Conservation (phyloP, 2,888 invertebrate genomes). For the Smittia sp. region DNA sequence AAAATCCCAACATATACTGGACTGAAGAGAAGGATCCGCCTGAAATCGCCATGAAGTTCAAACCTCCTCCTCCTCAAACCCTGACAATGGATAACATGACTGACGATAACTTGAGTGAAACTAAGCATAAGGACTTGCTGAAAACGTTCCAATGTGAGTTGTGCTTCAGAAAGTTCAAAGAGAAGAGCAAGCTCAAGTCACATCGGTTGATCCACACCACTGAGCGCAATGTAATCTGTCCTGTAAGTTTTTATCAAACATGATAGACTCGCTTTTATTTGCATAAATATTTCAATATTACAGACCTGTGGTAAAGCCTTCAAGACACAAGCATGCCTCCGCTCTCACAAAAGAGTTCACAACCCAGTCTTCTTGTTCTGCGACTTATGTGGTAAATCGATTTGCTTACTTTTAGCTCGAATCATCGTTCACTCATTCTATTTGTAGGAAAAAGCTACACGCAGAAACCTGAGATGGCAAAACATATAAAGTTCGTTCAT, state of each 20-base stretch:
- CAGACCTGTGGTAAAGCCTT: constrained; percentile 26
- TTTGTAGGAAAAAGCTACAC: constrained; percentile 19
- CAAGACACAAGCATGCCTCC: constrained; percentile 22
- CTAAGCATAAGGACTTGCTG: no score
- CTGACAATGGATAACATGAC: no score
- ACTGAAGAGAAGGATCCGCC: no score
- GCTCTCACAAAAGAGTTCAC: constrained; percentile 25
- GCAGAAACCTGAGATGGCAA: constrained; percentile 14
- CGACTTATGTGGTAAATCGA: constrained; percentile 12
- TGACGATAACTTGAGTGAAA: no score
- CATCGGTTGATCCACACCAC: constrained; percentile 26
- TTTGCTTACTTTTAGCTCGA: no score
- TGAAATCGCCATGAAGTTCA: no score
- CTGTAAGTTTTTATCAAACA: constrained; percentile 5
- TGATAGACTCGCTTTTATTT: no score
- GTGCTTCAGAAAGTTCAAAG: constrained; percentile 21
- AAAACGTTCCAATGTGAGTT: constrained; percentile 9
- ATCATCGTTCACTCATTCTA: neutral
- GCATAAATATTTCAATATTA: neutral
- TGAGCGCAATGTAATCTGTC: constrained; percentile 17
- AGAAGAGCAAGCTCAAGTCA: neutral
- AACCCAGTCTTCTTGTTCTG: constrained; percentile 9
- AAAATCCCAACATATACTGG: no score
- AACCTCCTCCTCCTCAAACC: no score
- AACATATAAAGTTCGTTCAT: constrained; percentile 34